Evolutionary conservation across 2,888 invertebrate species (phyloP), one percentile per base, ranked within the genome.

Genomic region (Plagiodera versicolora): DNA sequence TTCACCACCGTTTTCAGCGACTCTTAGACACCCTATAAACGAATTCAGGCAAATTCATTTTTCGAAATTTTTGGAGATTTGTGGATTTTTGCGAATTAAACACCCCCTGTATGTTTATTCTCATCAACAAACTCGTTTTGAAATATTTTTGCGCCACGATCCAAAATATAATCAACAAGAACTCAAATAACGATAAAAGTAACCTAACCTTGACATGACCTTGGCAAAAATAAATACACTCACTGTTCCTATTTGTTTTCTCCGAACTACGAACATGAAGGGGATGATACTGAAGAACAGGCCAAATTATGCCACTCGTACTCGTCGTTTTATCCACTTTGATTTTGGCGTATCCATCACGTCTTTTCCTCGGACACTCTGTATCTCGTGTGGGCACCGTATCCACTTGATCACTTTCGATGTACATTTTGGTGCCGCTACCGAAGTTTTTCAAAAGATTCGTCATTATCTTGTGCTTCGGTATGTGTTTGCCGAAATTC

Each of bases 381-480:
- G 50, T 48, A 17, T 63, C 63, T 54, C 45, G 60, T 44, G 54
- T 63, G 10, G 63, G 63, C 47, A 63, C 51, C 46, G 44, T 50
- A 60, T 63, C 63, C 10, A 50, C 35, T 10, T 47, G 35, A 17
- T 54, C 32, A 45, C 51, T 20, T 53, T 28, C 44, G 4, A 9
- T 53, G 10, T 44, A 24, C 19, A 44, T 44, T 16, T 10, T 16
- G 10, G 53, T 53, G 5, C 24, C 20, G 9, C 46, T 56, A 39
- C 68, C 67, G 14, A 65, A 60, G 50, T 67, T 61, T 50, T 67
- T 49, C 39, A 72, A 56, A 18, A 73, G 59, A 53, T 66, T 67
- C 35, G 67, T 67, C 74, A 73, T 74, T 9, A 73, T 48, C 32
- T 66, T 66, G 47, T 74, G 74, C 28, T 69, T 67, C 1, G 73